Conservation (phyloP, 2,888 invertebrate genomes). For the Nowickia ferox region DNA sequence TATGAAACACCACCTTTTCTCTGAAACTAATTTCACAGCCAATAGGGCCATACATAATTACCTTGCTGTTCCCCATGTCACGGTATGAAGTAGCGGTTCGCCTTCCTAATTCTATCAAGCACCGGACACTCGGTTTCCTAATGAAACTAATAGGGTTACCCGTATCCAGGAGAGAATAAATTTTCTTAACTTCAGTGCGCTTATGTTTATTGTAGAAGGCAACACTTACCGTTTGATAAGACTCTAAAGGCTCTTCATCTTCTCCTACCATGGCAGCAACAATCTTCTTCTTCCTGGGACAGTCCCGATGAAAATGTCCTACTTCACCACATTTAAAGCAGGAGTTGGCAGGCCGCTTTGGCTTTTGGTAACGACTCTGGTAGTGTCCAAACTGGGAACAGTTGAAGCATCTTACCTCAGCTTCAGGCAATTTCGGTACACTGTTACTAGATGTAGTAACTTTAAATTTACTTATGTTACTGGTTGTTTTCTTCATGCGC, state of each 20-base stretch:
- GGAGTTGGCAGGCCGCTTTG: conserved; percentile 26
- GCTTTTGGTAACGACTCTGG: background rate
- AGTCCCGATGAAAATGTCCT: background rate
- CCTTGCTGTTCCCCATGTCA: background rate
- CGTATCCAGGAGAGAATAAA: conserved; percentile 21
- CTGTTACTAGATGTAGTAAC: too few species aligned
- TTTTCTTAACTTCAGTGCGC: background rate
- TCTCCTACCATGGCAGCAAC: too few species aligned
- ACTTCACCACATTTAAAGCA: background rate
- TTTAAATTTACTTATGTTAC: too few species aligned
- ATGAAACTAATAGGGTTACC: conserved; percentile 43
- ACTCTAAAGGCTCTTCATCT: background rate
- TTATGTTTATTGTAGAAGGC: conserved; percentile 24
- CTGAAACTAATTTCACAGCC: background rate
- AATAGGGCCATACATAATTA: background rate
- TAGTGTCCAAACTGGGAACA: conserved; percentile 29
- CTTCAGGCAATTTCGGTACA: too few species aligned
- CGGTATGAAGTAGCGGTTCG: background rate
- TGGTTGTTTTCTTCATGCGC: too few species aligned
- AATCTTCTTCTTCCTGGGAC: too few species aligned
- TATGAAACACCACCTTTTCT: background rate
- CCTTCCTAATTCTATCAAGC: background rate
- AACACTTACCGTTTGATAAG: conserved; percentile 46
- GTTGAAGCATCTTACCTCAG: conserved; percentile 1
- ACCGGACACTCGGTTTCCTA: background rate